phyloP scores from a whole-genome alignment of 2,888 invertebrate genomes.

The Cerastoderma edule region DNA sequence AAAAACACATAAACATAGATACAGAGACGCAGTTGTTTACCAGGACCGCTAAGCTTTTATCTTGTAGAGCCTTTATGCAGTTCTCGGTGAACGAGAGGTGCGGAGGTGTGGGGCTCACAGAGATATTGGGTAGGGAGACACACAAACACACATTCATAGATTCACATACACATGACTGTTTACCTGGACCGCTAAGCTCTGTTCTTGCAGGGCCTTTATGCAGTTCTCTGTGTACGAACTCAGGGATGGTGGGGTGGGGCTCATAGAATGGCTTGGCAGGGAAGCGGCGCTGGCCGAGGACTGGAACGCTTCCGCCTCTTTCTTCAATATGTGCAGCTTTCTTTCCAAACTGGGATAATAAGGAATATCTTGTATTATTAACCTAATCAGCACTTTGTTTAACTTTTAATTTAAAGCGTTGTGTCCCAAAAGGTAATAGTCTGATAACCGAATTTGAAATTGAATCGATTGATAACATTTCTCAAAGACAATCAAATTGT shows the following conservation, averaged over 20 bases:
- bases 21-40: no score
- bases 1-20: no score
- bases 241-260: slow-evolving; percentile 78
- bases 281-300: slow-evolving; percentile 74
- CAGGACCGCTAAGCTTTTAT: no score
- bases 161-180: no score
- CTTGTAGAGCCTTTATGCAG: no score
- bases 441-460: no score
- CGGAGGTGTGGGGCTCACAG: not conserved
- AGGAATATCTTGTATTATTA: not conserved
- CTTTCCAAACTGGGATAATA: slow-evolving; percentile 76
- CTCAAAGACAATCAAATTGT: no score
- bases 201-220: slow-evolving; percentile 61
- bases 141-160: no score
- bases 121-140: no score
- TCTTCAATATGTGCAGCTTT: slow-evolving; percentile 74
- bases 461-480: no score
- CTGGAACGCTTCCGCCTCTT: slow-evolving; percentile 76
- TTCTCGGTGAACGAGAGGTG: not conserved
- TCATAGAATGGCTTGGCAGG: slow-evolving; percentile 79
- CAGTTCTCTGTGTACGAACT: slow-evolving; percentile 70
- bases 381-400: not conserved
- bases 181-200: slow-evolving; percentile 60
- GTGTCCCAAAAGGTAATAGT: no score
- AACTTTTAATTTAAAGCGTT: no score